phyloP scores from a whole-genome alignment of 2,113 vertebrate species.

The Orientallactaga bullata region DNA sequence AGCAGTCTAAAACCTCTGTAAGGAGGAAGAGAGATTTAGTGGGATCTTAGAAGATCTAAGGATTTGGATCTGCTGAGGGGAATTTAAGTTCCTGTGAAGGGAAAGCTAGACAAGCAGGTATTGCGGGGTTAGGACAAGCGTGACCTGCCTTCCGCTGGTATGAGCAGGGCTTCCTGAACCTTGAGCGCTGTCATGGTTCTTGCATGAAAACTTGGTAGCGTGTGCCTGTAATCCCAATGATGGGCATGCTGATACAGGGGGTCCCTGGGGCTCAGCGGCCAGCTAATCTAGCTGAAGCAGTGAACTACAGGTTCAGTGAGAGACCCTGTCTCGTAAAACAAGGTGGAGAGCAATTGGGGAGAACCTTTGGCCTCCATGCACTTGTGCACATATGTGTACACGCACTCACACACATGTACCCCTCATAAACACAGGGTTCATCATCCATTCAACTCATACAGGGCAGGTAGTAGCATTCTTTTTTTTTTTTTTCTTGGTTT shows the following conservation, averaged over 20 bases:
- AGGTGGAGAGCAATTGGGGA: too few relatives aligned
- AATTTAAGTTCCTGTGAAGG: background rate
- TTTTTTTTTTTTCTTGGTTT: too few relatives aligned
- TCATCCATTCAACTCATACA: background rate
- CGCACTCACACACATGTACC: too few relatives aligned
- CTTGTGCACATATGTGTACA: too few relatives aligned
- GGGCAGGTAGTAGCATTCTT: background rate
- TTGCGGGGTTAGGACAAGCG: fast-evolving
- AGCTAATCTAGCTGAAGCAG: too few relatives aligned
- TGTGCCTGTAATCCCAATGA: too few relatives aligned
- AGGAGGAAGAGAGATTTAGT: background rate
- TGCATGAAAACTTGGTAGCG: background rate
- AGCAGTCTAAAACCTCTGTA: background rate
- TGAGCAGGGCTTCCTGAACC: background rate
- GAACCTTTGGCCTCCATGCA: too few relatives aligned
- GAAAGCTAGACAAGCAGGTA: background rate
- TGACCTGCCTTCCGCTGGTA: background rate
- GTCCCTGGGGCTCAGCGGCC: too few relatives aligned
- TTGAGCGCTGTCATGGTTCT: background rate
- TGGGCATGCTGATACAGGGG: too few relatives aligned
- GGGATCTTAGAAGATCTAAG: background rate
- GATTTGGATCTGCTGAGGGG: background rate
- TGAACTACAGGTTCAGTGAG: too few relatives aligned
- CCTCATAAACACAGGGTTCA: background rate
- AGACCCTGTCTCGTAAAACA: too few relatives aligned